These are phyloP conservation scores for Dasyprocta punctata DNA, from an alignment of 2,113 vertebrate species.

Conservation along the genomic window DNA sequence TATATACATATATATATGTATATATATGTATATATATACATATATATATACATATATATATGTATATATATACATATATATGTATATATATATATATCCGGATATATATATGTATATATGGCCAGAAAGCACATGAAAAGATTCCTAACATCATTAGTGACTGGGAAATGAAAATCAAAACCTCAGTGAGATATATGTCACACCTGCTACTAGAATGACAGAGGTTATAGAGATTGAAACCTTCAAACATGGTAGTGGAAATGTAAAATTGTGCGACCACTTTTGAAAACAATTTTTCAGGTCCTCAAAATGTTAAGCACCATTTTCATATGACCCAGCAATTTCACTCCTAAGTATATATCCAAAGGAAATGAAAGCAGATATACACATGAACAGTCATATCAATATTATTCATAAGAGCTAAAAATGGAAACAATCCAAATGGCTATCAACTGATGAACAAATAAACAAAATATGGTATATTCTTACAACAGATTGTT, in stretches of 20 bases:
- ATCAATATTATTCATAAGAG: not conserved
- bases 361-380: not conserved
- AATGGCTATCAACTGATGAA: not conserved
- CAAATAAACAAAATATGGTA: not conserved
- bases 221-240: not conserved
- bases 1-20: too few relatives aligned
- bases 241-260: not conserved
- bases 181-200: not conserved
- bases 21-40: too few relatives aligned
- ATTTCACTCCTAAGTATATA: not conserved
- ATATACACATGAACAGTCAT: not conserved
- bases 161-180: not conserved
- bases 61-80: too few relatives aligned
- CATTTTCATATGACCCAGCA: not conserved
- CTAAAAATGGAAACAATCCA: not conserved
- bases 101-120: too few relatives aligned
- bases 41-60: too few relatives aligned
- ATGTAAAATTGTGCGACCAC: not conserved
- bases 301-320: conserved; percentile 19
- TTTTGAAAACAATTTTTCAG: not conserved
- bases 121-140: not conserved
- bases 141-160: not conserved
- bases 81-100: too few relatives aligned
- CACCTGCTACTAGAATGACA: too few relatives aligned
- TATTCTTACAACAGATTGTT: not conserved